Evolutionary conservation across 2,113 vertebrate species (phyloP).

Genomic region (Rhea pennata): DNA sequence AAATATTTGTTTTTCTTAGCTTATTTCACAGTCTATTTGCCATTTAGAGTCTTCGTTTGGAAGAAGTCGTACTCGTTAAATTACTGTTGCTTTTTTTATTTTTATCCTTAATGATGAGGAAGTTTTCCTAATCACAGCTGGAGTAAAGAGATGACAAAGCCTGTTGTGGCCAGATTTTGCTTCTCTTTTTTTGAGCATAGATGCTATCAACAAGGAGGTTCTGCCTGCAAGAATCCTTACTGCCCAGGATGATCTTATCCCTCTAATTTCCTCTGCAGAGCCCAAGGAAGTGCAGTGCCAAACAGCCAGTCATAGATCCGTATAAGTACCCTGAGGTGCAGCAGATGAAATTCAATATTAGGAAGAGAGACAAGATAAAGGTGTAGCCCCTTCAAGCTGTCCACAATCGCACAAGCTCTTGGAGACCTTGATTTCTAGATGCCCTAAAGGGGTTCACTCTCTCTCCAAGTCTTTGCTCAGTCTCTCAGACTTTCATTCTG

Average conservation of each 20-base stretch:
- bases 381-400: neutral
- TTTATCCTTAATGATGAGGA: neutral
- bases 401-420: fast-evolving
- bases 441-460: neutral
- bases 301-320: neutral
- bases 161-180: neutral
- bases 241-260: neutral
- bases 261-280: neutral
- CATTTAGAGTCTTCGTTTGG: neutral
- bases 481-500: neutral
- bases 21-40: slow-evolving; percentile 21
- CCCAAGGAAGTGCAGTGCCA: neutral
- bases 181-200: too few species aligned
- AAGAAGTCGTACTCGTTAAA: neutral
- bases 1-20: neutral
- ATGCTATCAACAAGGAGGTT: too few species aligned
- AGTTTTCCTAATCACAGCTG: neutral
- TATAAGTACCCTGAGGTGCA: neutral
- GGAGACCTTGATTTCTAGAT: fast-evolving
- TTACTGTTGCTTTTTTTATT: neutral
- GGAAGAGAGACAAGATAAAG: fast-evolving
- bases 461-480: neutral
- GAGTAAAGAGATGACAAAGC: neutral
- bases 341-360: fast-evolving
- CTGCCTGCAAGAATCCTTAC: neutral